Base-by-base conservation (phyloP, 2,797 vertebrate genomes). In the Thripadectes ignobilis region DNA sequence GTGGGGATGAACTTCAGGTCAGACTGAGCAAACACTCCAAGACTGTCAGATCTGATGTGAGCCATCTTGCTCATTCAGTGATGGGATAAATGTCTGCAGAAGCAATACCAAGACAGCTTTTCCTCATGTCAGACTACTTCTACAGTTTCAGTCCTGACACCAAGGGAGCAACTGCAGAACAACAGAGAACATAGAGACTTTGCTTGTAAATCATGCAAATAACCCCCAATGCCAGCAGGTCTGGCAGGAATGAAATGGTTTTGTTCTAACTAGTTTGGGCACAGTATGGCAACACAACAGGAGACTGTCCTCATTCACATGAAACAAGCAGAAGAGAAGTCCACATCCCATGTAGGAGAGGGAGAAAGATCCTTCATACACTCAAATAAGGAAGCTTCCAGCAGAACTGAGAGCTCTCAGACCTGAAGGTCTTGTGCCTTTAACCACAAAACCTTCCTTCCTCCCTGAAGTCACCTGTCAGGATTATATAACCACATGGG, bases 391-490 rank as follows among this genome's bases (percentile, higher is more conserved):
- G 6, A 84, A 94, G 54, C n/a, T 76, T 78, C 38, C 38, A 72
- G 54, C 29, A 84, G 27, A 86, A 55, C 4, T 1, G 1, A 77
- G 43, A 71, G 45, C n/a, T 87, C 49, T 29, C 18, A 34, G 65
- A 63, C 20, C 12, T 49, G 20, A 12, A 51, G 1, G 34, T 72
- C 61, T 84, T 63, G 34, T 68, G 76, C 30, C 41, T 88, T 75
- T 88, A 84, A 29, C 49, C 45, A 77, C 57, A 90, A 87, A 88
- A 24, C 5, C 14, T 38, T 36, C 68, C 49, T 63, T 89, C 68
- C 73, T 45, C 79, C 80, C 63, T 71, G 22, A 92, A 85, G 54
- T 83, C 65, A 90, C 52, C 38, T 30, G 73, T 74, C 57, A 86
- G 26, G 52, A 83, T 88, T 34, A 83, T 52, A 89, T 24, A 69